Conservation (phyloP, 2,113 vertebrate genomes). For the Oreochromis niloticus region DNA sequence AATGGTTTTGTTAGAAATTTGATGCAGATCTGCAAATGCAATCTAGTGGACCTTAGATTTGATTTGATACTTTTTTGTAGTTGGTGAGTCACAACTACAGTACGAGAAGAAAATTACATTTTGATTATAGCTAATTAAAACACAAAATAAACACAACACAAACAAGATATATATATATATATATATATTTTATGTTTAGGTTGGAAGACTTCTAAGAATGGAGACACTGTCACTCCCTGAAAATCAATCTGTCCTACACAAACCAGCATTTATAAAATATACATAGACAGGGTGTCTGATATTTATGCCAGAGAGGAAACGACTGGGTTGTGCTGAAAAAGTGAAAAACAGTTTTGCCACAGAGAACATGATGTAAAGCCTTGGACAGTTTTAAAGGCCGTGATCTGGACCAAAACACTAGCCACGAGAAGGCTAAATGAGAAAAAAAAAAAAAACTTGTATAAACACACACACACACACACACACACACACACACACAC, state of each 20-base stretch:
- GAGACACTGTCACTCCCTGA: neutral
- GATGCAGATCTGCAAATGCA: neutral
- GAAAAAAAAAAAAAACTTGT: neutral
- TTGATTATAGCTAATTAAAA: neutral
- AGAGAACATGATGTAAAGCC: neutral
- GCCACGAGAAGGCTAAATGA: neutral
- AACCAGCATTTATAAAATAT: neutral
- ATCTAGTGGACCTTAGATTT: neutral
- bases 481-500: neutral
- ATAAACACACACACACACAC: neutral
- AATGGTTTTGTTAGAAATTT: neutral
- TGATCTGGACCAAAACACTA: slow-evolving; percentile 10
- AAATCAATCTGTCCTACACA: neutral
- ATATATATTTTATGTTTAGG: neutral
- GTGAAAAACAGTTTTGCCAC: neutral
- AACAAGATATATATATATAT: neutral
- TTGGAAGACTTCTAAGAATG: neutral
- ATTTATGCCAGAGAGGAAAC: neutral
- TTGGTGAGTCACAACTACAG: neutral
- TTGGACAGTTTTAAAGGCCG: neutral
- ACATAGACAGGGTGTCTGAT: neutral
- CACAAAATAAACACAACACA: neutral
- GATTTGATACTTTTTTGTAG: neutral
- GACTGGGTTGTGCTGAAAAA: neutral
- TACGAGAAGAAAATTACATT: neutral